Conservation (phyloP, 2,113 vertebrate genomes). For the Athene noctua region DNA sequence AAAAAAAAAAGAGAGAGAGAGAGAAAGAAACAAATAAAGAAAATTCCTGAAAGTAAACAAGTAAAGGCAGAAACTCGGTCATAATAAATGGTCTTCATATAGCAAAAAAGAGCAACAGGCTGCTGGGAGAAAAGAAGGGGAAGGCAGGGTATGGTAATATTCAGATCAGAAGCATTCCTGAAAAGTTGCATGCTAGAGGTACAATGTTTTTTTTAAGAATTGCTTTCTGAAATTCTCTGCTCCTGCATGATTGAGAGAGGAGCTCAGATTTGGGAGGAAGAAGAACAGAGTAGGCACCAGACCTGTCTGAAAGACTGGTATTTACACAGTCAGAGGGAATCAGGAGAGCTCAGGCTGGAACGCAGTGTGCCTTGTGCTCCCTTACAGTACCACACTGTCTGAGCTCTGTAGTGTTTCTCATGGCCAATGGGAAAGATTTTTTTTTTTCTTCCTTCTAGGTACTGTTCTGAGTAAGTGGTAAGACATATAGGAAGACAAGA, state of each 20-base stretch:
- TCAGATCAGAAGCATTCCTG: background rate
- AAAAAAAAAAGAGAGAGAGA: too few relatives aligned
- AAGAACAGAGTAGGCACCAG: constrained; percentile 9
- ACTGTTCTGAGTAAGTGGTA: background rate
- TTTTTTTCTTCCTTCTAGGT: background rate
- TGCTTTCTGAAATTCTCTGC: background rate
- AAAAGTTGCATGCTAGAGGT: background rate
- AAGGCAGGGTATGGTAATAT: background rate
- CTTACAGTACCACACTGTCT: constrained; percentile 45
- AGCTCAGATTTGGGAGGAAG: background rate
- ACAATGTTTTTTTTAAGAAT: background rate
- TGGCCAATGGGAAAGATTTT: background rate
- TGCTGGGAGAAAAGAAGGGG: background rate
- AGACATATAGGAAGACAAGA: background rate
- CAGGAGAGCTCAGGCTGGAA: constrained; percentile 24
- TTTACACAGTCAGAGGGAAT: constrained; percentile 28
- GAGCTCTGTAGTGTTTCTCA: constrained; percentile 6
- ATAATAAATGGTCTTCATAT: background rate
- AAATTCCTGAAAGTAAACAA: background rate
- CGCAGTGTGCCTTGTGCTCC: background rate
- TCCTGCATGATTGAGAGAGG: background rate
- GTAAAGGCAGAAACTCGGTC: background rate
- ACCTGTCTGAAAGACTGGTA: background rate
- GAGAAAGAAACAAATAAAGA: background rate
- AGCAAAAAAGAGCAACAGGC: background rate